Conservation (phyloP, 1,140 invertebrate genomes). For the Hypsibius dujardini region DNA sequence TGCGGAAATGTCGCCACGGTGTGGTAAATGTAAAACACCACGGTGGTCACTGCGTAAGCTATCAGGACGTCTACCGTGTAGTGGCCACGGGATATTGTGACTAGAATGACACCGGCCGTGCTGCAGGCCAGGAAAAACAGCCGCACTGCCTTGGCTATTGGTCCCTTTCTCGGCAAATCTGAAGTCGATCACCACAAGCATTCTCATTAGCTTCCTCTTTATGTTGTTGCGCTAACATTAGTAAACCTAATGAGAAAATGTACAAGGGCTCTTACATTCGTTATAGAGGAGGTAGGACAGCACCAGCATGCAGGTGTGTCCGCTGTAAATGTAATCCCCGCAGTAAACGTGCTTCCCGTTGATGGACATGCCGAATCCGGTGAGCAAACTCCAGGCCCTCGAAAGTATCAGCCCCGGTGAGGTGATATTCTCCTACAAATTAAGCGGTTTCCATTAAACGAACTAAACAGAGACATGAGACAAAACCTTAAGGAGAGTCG, state of each 20-base stretch:
- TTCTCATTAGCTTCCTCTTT: not conserved
- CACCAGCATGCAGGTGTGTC: conserved; percentile 28
- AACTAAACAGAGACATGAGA: not conserved
- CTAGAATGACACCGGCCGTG: conserved; percentile 25
- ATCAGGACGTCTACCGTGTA: conserved; percentile 29
- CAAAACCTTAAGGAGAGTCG: too few species aligned
- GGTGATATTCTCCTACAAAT: conserved; percentile 8
- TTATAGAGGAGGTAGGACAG: conserved; percentile 26
- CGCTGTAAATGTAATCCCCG: conserved; percentile 28
- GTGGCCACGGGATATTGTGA: conserved; percentile 28
- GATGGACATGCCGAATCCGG: conserved; percentile 7
- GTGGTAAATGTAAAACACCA: conserved; percentile 29
- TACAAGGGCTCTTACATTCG: conserved; percentile 26
- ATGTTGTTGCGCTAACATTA: conserved; percentile 5
- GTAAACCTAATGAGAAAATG: conserved; percentile 21
- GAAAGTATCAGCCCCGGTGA: not conserved
- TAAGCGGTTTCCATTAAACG: not conserved
- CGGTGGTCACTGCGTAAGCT: conserved; percentile 30
- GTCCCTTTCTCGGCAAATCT: conserved; percentile 27
- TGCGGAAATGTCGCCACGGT: conserved; percentile 25
- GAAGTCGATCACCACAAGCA: too few species aligned
- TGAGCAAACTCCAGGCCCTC: not conserved
- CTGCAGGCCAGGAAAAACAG: conserved; percentile 20
- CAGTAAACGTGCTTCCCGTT: conserved; percentile 7
- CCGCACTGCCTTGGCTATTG: conserved; percentile 24